Base-by-base conservation (phyloP, 2,113 vertebrate species). In the Oreotrochilus melanogaster region DNA sequence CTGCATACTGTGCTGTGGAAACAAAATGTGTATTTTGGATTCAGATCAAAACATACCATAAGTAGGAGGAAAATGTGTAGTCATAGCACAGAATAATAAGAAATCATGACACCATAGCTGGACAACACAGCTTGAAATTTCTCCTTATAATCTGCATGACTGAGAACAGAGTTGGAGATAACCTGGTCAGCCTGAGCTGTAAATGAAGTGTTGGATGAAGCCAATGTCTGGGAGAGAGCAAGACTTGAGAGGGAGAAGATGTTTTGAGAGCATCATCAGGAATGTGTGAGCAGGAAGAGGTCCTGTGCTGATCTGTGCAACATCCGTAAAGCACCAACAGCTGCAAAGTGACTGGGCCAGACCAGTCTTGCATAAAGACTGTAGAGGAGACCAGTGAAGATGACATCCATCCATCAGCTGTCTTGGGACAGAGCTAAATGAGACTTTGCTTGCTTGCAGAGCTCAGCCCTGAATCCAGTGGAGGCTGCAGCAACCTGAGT, bases 361-460 rank as follows among this genome's bases (percentile, higher is more conserved):
- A 37, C 11, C 22, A 8, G 31, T 0, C 9, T 28, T 37, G 30
- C 58, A 31, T 13, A 8, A 69, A 24, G 23, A 6, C 8, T 3
- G 25, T 21, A 31, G 8, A 16, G 22, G 51, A 93, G 17, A 37
- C 2, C 0, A 1, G 18, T 62, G 1, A 7, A 45, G 73, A 25
- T 2, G 4, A 1, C 1, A 48, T 15, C 62, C 58, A 4, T 10
- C 27, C 27, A 25, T 47, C 62, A 24, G 19, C 50, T 69, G 65
- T 14, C 18, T 69, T 23, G 70, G 28, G 18, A 61, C 13, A 10
- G 70, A 56, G 18, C 22, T 28, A 43, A 7, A 48, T 2, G 19
- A 39, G 45, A 45, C 14, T 60, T 17, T 14, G 13, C 23, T 39
- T 1, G 1, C 7, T 33, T 18, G 80, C 56, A 74, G 78, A 11